Percentiles rank a stretch among this genome's conserved stretches.
phyloP scores from a whole-genome alignment of 2,113 vertebrate species.

The Dryoscopus gambensis region DNA sequence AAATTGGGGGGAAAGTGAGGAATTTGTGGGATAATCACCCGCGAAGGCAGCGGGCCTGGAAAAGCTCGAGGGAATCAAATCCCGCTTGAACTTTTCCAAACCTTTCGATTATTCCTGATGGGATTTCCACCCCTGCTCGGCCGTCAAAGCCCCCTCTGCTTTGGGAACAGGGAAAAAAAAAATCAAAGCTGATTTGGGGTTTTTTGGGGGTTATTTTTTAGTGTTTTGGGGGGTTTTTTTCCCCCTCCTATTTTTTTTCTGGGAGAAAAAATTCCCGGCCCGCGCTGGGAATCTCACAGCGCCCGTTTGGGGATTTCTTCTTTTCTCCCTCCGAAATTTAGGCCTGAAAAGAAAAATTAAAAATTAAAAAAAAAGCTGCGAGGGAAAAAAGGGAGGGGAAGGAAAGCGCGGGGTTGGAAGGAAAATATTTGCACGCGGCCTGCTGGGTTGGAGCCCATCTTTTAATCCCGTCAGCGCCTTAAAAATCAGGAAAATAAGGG shows the following conservation, averaged over 20 bases:
- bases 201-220: not conserved
- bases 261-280: not conserved
- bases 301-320: not conserved
- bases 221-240: too few species aligned
- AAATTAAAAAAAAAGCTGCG: not conserved
- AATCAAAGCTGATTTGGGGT: not conserved
- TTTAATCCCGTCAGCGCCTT: not conserved
- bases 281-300: not conserved
- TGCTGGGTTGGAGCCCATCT: not conserved
- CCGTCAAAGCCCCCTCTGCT: not conserved
- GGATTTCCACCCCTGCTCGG: not conserved
- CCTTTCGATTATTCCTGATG: not conserved
- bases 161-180: not conserved
- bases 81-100: slow-evolving; percentile 13
- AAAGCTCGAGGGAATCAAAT: slow-evolving; percentile 22
- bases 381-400: not conserved
- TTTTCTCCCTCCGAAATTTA: not conserved
- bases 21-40: slow-evolving; percentile 32
- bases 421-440: not conserved
- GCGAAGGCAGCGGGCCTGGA: not conserved
- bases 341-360: not conserved
- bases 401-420: not conserved
- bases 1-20: not conserved
- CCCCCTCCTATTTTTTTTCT: not conserved
- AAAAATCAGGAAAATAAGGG: not conserved